phyloP scores from a whole-genome alignment of 2,888 invertebrate genomes.

The Antheraea assamensis region DNA sequence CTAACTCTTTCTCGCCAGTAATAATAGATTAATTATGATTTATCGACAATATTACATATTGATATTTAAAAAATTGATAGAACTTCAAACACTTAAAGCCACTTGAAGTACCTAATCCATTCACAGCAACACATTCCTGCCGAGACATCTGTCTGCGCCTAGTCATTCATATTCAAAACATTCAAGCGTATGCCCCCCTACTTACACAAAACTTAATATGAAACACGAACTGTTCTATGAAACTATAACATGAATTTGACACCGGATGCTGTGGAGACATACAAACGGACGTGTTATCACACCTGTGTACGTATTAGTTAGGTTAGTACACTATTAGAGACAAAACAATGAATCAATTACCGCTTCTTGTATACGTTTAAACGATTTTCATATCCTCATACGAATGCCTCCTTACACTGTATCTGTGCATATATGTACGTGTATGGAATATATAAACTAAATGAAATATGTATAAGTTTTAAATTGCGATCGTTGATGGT shows the following conservation, averaged over 20 bases:
- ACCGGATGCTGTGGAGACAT: conserved; percentile 56
- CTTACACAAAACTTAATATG: conserved; percentile 33
- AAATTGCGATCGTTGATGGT: conserved; percentile 4
- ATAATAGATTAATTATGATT: not conserved
- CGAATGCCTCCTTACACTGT: conserved; percentile 22
- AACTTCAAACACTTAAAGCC: not conserved
- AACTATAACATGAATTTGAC: conserved; percentile 59
- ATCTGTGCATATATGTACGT: conserved; percentile 5
- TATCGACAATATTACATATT: not conserved
- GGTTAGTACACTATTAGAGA: conserved; percentile 36
- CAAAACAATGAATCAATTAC: conserved; percentile 60
- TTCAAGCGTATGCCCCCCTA: conserved; percentile 28
- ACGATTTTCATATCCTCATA: conserved; percentile 40
- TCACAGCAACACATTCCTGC: conserved; percentile 3
- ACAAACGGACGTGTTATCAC: conserved; percentile 34
- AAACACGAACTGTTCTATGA: conserved; percentile 47
- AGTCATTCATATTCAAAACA: conserved; percentile 38
- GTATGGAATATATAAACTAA: conserved; percentile 18
- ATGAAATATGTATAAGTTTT: conserved; percentile 15
- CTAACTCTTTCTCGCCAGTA: not conserved
- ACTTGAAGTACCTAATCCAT: conserved; percentile 5
- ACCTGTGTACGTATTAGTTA: conserved; percentile 34
- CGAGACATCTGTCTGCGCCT: conserved; percentile 17
- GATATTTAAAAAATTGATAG: too few species aligned
- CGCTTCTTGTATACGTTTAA: conserved; percentile 32